A percentile compares a stretch with the other conserved stretches of the same genome.
phyloP scores from a whole-genome alignment of 2,113 vertebrate genomes.

The Talpa occidentalis region DNA sequence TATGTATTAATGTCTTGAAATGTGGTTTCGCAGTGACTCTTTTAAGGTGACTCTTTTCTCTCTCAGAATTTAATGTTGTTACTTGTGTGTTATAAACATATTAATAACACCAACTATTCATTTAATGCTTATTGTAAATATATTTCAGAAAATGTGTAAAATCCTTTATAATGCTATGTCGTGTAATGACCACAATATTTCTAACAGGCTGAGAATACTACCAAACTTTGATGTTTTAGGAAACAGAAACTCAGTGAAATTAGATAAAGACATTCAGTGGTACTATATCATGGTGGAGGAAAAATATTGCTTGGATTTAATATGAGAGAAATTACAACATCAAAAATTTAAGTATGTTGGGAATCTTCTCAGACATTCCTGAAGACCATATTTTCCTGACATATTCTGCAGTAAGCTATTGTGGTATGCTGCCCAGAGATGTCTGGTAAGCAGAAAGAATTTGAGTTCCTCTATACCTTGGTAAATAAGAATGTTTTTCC shows the following conservation, averaged over 20 bases:
- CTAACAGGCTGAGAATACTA: neutral
- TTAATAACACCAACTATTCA: neutral
- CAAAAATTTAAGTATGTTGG: neutral
- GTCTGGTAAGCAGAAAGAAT: neutral
- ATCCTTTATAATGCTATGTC: neutral
- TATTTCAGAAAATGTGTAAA: neutral
- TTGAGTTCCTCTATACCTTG: neutral
- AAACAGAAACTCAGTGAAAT: neutral
- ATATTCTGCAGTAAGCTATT: neutral
- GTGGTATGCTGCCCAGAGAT: neutral
- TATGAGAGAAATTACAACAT: neutral
- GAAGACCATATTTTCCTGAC: too few relatives aligned
- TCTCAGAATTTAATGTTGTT: neutral
- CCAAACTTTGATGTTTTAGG: neutral
- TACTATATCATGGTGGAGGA: neutral
- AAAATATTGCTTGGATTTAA: neutral
- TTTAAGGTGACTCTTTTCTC: neutral
- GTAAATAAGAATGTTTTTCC: neutral
- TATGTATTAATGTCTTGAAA: neutral
- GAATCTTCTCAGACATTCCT: neutral
- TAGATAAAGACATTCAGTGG: neutral
- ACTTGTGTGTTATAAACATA: neutral
- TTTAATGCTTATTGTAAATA: neutral
- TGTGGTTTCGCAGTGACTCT: neutral
- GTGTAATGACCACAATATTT: neutral